Percentiles rank a stretch among this genome's conserved stretches.
phyloP scores from a whole-genome alignment of 2,797 vertebrate species.

The Sebastes glaucus region DNA sequence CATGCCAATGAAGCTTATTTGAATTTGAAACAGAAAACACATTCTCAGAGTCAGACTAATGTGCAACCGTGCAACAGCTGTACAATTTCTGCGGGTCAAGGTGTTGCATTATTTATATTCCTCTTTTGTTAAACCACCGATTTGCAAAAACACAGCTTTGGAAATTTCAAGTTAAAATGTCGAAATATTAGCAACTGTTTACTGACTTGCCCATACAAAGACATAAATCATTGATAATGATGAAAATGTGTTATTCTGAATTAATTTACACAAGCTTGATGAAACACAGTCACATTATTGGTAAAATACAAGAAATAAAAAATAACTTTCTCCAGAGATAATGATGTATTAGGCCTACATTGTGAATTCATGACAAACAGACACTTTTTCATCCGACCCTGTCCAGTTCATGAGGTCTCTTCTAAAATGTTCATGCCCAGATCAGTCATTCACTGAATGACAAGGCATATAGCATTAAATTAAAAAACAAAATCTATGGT shows the following conservation, averaged over 20 bases:
- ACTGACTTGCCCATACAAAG: slow-evolving; percentile 2
- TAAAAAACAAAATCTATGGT: slow-evolving; percentile 63
- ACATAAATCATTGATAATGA: slow-evolving; percentile 11
- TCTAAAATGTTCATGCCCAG: slow-evolving; percentile 54
- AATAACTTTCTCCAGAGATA: slow-evolving; percentile 37
- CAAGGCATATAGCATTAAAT: slow-evolving; percentile 60
- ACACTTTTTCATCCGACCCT: slow-evolving; percentile 30
- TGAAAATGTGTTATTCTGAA: slow-evolving; percentile 49
- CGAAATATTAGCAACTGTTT: slow-evolving; percentile 10
- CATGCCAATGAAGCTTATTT: too few species aligned
- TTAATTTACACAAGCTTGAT: slow-evolving; percentile 56
- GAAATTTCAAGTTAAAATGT: slow-evolving; percentile 42
- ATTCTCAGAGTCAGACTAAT: neutral
- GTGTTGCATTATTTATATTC: slow-evolving; percentile 37
- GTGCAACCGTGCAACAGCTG: neutral
- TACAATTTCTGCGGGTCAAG: neutral
- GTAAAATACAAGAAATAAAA: slow-evolving; percentile 51
- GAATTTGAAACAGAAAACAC: neutral
- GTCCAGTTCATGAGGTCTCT: slow-evolving; percentile 33
- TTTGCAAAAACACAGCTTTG: slow-evolving; percentile 29
- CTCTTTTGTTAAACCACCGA: slow-evolving; percentile 39
- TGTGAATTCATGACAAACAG: slow-evolving; percentile 50
- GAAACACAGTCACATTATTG: slow-evolving; percentile 47
- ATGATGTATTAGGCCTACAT: slow-evolving; percentile 34
- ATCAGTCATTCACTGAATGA: slow-evolving; percentile 78